phyloP scores from a whole-genome alignment of 2,888 invertebrate genomes.

The Lymantria dispar region DNA sequence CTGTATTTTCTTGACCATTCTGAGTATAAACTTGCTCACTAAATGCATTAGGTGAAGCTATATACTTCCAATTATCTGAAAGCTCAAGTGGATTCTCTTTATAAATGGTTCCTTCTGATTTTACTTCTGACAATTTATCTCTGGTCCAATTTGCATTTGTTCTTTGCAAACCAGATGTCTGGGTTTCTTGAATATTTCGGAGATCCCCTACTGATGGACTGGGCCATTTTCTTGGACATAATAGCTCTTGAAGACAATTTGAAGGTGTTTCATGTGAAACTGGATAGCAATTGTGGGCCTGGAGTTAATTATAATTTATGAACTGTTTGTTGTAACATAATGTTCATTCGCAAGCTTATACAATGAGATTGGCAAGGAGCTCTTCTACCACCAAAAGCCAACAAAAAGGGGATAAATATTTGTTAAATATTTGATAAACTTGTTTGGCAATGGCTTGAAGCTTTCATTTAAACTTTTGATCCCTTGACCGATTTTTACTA shows the following conservation, averaged over 20 bases:
- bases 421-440: too few relatives aligned
- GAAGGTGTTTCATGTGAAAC: not conserved
- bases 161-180: not conserved
- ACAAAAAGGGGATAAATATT: too few relatives aligned
- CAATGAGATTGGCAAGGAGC: too few relatives aligned
- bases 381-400: too few relatives aligned
- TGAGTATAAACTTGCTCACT: too few relatives aligned
- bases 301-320: not conserved
- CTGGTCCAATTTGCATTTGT: not conserved
- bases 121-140: not conserved
- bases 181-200: not conserved
- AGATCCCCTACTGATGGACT: not conserved
- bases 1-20: not conserved
- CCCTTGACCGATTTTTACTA: too few relatives aligned
- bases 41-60: too few relatives aligned
- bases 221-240: not conserved
- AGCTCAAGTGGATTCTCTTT: not conserved
- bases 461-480: too few relatives aligned
- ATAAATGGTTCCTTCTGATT: not conserved
- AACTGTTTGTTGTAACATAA: not conserved
- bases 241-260: constrained; percentile 1
- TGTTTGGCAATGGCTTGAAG: too few relatives aligned
- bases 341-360: not conserved
- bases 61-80: not conserved
- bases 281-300: not conserved